A percentile compares a stretch with the other conserved stretches of the same genome.
phyloP scores from a whole-genome alignment of 1,140 invertebrate genomes.

The Chymomyza costata region DNA sequence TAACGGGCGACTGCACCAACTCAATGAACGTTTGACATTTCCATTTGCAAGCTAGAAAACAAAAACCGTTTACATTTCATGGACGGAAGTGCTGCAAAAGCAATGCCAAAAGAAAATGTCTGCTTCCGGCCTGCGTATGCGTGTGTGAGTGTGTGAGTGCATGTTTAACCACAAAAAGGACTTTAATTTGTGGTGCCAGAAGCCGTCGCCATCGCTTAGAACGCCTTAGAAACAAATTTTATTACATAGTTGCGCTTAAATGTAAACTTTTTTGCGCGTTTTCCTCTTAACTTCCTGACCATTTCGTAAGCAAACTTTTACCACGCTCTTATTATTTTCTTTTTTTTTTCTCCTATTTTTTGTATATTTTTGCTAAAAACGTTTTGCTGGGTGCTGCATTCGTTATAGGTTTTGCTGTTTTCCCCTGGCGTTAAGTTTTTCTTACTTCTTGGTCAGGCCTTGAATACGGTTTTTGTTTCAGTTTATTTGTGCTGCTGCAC shows the following conservation, averaged over 20 bases:
- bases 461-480: too few relatives aligned
- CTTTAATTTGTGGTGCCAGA: constrained; percentile 67
- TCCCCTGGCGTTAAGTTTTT: too few relatives aligned
- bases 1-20: constrained; percentile 32
- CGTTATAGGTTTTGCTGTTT: too few relatives aligned
- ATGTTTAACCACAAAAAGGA: constrained; percentile 64
- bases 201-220: constrained; percentile 16
- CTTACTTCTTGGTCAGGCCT: too few relatives aligned
- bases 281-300: constrained; percentile 22
- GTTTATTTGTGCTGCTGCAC: too few relatives aligned
- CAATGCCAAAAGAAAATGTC: constrained; percentile 59
- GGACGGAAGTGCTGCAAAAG: constrained; percentile 55
- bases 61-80: constrained; percentile 58
- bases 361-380: constrained; percentile 26
- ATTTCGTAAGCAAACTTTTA: constrained; percentile 41
- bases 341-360: constrained; percentile 24
- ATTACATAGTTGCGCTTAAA: constrained; percentile 60
- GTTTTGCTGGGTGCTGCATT: constrained; percentile 37
- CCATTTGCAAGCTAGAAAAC: constrained; percentile 28
- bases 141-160: constrained; percentile 7
- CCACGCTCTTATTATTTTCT: constrained; percentile 40
- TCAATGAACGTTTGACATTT: constrained; percentile 52
- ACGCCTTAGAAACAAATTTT: constrained; percentile 32
- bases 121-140: constrained; percentile 54
- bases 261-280: constrained; percentile 39